Conservation (phyloP, 2,113 vertebrate species). For the Saccopteryx leptura region DNA sequence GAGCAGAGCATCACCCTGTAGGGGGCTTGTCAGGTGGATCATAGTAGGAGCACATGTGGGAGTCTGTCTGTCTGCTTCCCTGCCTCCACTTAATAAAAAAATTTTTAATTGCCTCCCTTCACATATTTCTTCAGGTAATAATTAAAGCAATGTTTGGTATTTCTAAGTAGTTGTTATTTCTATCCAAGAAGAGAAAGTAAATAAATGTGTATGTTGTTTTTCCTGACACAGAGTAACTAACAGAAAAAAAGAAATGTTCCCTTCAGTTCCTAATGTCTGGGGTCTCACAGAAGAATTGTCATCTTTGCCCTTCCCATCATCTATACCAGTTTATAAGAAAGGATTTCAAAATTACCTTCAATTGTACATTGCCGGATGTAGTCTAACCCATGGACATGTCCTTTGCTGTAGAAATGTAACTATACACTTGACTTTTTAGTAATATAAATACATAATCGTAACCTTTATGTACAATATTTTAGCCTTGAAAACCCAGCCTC, state of each 20-base stretch:
- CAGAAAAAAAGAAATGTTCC: neutral
- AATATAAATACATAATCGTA: conserved; percentile 18
- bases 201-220: neutral
- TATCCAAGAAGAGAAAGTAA: neutral
- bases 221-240: neutral
- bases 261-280: neutral
- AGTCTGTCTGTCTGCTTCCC: too few relatives aligned
- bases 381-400: conserved; percentile 66
- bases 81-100: too few relatives aligned
- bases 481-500: neutral
- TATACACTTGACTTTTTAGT: conserved; percentile 64
- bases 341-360: conserved; percentile 78
- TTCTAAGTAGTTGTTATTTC: neutral
- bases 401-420: conserved; percentile 78
- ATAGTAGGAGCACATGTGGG: too few relatives aligned
- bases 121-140: neutral
- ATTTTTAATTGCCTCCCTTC: neutral
- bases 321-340: conserved; percentile 77
- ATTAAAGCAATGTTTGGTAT: neutral
- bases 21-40: too few relatives aligned
- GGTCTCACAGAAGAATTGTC: conserved; percentile 71
- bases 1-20: too few relatives aligned
- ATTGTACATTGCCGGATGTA: conserved; percentile 65
- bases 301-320: conserved; percentile 74
- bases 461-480: neutral